Evolutionary conservation across 2,888 invertebrate genomes (phyloP), one percentile per base, ranked within the genome.

Genomic region (Drosophila percnosoma): DNA sequence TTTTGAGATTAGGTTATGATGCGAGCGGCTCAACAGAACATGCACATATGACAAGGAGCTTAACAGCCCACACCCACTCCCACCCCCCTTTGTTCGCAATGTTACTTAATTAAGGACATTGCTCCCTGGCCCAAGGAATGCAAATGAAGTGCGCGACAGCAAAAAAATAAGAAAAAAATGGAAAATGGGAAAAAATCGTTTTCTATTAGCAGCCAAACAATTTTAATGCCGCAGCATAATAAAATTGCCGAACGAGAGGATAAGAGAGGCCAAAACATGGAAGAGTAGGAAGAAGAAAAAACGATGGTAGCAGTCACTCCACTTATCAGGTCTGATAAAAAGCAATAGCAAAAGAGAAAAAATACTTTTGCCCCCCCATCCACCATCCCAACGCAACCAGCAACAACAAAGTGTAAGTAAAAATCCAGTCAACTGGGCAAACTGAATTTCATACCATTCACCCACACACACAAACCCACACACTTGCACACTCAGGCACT

Each of bases 321-420:
- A 81, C 81, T 83, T 83, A 86, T 87, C 89, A 89, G 60, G 62
- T 71, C 89, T 87, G 89, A 86, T 86, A 87, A 82, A 86, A 89
- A 89, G 87, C 85, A 89, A 86, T 89, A 82, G 89, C 68, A 73
- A 74, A 68, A 66, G 68, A 86, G 24, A 60, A 75, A 59, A 80
- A 86, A 82, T 75, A 82, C 74, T 82, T 75, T 83, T 51, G 33
- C 45, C 49, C 45, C 52, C 5, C 11, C 63, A 27, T 58, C 55
- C 53, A 1, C 24, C n/a, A n/a, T n/a, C n/a, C 6, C 27, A 36
- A 24, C 68, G 59, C 67, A 73, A 60, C 57, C 69, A 66, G 65
- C 73, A 76, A 33, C 59, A 75, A 68, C 68, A 83, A 79, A 68
- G 74, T 68, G 85, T 84, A 82, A 87, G 89, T 80, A 87, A 87